Conservation (phyloP, 2,797 vertebrate genomes). For the Onychomys arenicola region DNA sequence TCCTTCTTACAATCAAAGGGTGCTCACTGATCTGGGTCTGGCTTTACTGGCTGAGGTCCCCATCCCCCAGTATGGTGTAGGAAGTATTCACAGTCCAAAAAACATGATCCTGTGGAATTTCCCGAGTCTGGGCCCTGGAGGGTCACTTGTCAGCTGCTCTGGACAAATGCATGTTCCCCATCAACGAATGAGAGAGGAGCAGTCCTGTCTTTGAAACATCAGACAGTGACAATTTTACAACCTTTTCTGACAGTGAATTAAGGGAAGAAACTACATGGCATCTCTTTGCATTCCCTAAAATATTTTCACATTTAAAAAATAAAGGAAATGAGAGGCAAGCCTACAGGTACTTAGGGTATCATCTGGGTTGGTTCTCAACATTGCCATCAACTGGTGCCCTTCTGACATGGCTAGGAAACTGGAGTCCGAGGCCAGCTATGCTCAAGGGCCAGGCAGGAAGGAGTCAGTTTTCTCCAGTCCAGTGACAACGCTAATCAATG, state of each 20-base stretch:
- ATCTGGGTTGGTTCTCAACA: not conserved
- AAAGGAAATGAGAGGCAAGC: not conserved
- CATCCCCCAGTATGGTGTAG: not conserved
- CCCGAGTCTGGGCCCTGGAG: not conserved
- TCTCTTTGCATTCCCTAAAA: not conserved
- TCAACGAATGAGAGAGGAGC: not conserved
- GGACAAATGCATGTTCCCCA: not conserved
- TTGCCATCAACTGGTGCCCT: not conserved
- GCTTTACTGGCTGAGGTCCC: not conserved
- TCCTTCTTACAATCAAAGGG: not conserved
- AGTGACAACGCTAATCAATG: not conserved
- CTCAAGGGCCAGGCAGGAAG: not conserved
- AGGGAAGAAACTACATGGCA: constrained; percentile 8
- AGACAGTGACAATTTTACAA: constrained; percentile 27
- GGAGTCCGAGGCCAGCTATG: not conserved
- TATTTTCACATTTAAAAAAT: constrained; percentile 21
- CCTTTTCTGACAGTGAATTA: constrained; percentile 15
- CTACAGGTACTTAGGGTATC: not conserved
- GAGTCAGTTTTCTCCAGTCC: not conserved
- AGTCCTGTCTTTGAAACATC: constrained; percentile 4
- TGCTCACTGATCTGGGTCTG: not conserved
- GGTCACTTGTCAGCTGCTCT: constrained; percentile 24
- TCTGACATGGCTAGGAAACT: not conserved
- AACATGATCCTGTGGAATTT: not conserved
- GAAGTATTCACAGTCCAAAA: not conserved